A percentile compares a stretch with the other conserved stretches of the same genome.
Conservation (phyloP, 2,888 invertebrate genomes). For the Glomeris marginata region DNA sequence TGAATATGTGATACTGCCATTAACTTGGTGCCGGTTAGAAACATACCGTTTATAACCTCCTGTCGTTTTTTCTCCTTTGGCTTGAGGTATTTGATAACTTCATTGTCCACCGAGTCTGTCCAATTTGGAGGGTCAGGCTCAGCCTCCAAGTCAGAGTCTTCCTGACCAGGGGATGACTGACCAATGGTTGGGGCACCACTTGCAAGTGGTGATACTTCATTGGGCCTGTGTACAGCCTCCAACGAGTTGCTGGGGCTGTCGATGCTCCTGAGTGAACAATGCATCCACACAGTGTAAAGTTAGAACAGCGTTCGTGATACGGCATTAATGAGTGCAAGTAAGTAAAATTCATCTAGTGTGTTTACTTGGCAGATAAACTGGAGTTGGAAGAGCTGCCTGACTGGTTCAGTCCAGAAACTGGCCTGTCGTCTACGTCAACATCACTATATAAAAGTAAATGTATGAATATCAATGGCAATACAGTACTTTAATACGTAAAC, state of each 20-base stretch:
- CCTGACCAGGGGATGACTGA: slow-evolving; percentile 17
- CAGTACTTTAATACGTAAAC: no score
- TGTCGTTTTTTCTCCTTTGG: slow-evolving; percentile 75
- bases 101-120: slow-evolving; percentile 58
- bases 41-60: slow-evolving; percentile 73
- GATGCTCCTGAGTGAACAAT: slow-evolving; percentile 34
- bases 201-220: slow-evolving; percentile 16
- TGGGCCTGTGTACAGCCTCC: slow-evolving; percentile 41
- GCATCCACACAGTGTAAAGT: not conserved
- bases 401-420: slow-evolving; percentile 27
- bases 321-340: not conserved
- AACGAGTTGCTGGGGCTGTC: slow-evolving; percentile 60
- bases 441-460: slow-evolving; percentile 34
- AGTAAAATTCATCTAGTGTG: no score
- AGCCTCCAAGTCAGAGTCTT: slow-evolving; percentile 42
- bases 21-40: not conserved
- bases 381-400: slow-evolving; percentile 57
- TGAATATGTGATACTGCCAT: not conserved
- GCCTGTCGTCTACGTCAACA: slow-evolving; percentile 45
- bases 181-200: slow-evolving; percentile 13
- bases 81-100: slow-evolving; percentile 53
- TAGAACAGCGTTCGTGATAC: not conserved
- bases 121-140: slow-evolving; percentile 61
- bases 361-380: slow-evolving; percentile 45
- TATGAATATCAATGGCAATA: not conserved